phyloP scores from a whole-genome alignment of 2,888 invertebrate species.

The Pseudococcus longispinus region DNA sequence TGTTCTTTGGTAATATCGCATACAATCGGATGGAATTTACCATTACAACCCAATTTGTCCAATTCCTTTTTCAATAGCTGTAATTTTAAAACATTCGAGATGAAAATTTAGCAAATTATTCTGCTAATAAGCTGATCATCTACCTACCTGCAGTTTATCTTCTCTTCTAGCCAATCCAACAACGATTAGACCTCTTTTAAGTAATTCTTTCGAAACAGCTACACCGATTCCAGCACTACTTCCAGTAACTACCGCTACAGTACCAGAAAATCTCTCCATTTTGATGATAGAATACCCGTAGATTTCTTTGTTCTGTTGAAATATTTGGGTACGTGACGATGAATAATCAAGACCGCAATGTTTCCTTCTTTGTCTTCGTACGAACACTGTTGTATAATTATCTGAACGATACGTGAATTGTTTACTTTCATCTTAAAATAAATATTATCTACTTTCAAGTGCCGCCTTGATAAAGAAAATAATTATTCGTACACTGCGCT shows the following conservation, averaged over 20 bases:
- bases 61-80: not conserved
- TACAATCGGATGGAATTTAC: not conserved
- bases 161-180: conserved; percentile 66
- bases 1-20: not conserved
- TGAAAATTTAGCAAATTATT: not conserved
- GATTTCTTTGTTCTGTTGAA: not conserved
- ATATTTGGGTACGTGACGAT: not conserved
- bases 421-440: no score
- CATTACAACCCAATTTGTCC: not conserved
- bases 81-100: not conserved
- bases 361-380: not conserved
- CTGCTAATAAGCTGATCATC: not conserved
- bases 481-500: no score
- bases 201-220: conserved; percentile 63
- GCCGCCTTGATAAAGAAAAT: no score
- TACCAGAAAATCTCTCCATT: conserved; percentile 61
- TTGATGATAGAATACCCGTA: not conserved
- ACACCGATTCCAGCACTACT: conserved; percentile 66
- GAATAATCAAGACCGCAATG: not conserved
- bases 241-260: conserved; percentile 63
- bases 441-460: no score
- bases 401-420: no score
- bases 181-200: conserved; percentile 66
- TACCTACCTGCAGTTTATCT: conserved; percentile 64
- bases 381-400: no score